These are phyloP conservation scores for Triplophysa dalaica DNA, from an alignment of 2,113 vertebrate genomes.

Conservation along the genomic window DNA sequence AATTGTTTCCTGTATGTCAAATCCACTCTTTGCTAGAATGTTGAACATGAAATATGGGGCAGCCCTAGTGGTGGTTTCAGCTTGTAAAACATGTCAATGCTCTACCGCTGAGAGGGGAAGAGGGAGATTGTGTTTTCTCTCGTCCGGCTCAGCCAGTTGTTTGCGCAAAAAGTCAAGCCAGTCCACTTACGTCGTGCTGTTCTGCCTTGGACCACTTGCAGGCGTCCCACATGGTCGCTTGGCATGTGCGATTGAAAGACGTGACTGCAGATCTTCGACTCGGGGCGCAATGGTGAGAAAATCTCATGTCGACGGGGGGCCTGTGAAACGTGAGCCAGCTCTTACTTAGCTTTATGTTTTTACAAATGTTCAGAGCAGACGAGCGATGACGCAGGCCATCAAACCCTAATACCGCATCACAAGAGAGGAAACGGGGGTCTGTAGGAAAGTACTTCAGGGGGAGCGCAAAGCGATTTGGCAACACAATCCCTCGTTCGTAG, in stretches of 20 bases:
- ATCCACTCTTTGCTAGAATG: slow-evolving; percentile 59
- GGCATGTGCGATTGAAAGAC: not conserved
- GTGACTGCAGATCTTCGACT: slow-evolving; percentile 9
- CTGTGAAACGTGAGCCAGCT: slow-evolving; percentile 44
- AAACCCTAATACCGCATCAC: slow-evolving; percentile 22
- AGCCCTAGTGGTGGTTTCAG: slow-evolving; percentile 26
- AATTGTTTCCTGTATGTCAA: slow-evolving; percentile 70
- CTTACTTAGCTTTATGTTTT: slow-evolving; percentile 41
- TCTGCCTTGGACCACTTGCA: slow-evolving; percentile 23
- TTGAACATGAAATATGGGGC: slow-evolving; percentile 52
- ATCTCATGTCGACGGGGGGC: slow-evolving; percentile 25
- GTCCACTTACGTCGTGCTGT: slow-evolving; percentile 4
- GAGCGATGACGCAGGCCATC: slow-evolving; percentile 36
- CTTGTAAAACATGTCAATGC: slow-evolving; percentile 57
- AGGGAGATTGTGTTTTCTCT: not conserved
- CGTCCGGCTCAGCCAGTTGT: slow-evolving; percentile 18
- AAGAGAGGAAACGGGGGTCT: not conserved
- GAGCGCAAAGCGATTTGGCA: slow-evolving; percentile 10
- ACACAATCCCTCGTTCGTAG: not conserved
- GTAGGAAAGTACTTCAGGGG: slow-evolving; percentile 4
- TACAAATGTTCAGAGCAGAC: slow-evolving; percentile 48
- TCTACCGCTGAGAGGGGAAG: not conserved
- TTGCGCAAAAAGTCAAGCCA: slow-evolving; percentile 1
- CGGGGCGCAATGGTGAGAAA: slow-evolving; percentile 38
- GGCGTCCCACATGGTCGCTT: slow-evolving; percentile 18